These are phyloP conservation scores for Machaerirhynchus nigripectus DNA, from an alignment of 2,113 vertebrate genomes.

Conservation along the genomic window DNA sequence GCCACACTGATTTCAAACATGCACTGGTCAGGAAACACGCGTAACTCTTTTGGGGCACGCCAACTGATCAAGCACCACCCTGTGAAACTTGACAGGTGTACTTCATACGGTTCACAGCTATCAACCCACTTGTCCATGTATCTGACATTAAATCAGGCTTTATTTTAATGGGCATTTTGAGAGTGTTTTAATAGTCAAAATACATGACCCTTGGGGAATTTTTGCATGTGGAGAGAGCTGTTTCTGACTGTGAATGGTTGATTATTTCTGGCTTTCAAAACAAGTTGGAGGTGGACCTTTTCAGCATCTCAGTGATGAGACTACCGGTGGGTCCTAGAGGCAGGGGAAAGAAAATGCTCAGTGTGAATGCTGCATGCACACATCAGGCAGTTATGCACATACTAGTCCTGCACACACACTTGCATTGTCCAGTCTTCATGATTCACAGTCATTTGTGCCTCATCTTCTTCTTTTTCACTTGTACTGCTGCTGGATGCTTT, in stretches of 20 bases:
- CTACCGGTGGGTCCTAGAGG: not conserved
- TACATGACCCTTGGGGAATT: not conserved
- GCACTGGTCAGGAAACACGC: not conserved
- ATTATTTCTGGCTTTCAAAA: not conserved
- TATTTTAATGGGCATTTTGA: not conserved
- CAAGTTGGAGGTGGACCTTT: not conserved
- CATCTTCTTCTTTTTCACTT: not conserved
- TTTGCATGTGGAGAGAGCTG: not conserved
- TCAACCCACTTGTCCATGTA: not conserved
- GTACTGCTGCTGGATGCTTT: not conserved
- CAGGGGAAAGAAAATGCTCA: not conserved
- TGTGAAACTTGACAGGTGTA: not conserved
- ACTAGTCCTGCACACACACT: not conserved
- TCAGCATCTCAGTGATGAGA: not conserved
- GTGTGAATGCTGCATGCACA: not conserved
- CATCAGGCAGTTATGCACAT: not conserved
- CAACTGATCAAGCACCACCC: not conserved
- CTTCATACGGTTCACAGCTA: not conserved
- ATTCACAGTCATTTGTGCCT: not conserved
- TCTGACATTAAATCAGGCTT: not conserved
- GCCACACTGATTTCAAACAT: not conserved
- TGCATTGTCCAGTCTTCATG: not conserved
- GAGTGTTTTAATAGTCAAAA: not conserved
- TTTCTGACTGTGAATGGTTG: not conserved
- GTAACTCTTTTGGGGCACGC: not conserved